Evolutionary conservation across 2,888 invertebrate species (phyloP).

Genomic region (Cryptophagus acutangulus): DNA sequence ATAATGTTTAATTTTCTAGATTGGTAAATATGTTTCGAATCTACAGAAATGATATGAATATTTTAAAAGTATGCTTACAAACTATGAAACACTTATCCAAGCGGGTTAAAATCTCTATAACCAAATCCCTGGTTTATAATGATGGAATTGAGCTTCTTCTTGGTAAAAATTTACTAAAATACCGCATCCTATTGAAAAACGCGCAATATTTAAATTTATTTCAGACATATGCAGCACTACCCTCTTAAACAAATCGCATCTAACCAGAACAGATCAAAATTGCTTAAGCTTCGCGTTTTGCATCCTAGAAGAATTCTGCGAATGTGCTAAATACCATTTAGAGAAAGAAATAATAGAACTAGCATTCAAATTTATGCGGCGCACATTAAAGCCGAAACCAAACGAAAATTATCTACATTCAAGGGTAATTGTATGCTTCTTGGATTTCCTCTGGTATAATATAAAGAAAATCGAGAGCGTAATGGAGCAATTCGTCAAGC

Average conservation of each 20-base stretch:
- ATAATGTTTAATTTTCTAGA: background rate
- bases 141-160: background rate
- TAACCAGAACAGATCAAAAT: background rate
- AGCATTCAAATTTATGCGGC: conserved; percentile 23
- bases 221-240: too few species aligned
- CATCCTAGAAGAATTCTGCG: conserved; percentile 7
- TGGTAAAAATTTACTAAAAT: background rate
- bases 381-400: conserved; percentile 20
- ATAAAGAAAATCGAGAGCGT: conserved; percentile 33
- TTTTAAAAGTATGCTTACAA: conserved; percentile 15
- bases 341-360: too few species aligned
- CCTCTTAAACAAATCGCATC: background rate
- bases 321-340: too few species aligned
- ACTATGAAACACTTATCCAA: conserved; percentile 10
- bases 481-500: conserved; percentile 39
- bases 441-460: conserved; percentile 47
- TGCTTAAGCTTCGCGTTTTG: conserved; percentile 9
- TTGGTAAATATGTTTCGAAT: background rate
- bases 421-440: conserved; percentile 43
- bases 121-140: background rate
- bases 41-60: conserved; percentile 10
- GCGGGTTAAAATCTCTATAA: conserved; percentile 5
- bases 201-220: too few species aligned
- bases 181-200: background rate
- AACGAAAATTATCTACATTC: conserved; percentile 40